Percentiles rank a stretch among this genome's conserved stretches.
Evolutionary conservation across 2,888 invertebrate genomes (phyloP).

Genomic region (Cephus pulcher): DNA sequence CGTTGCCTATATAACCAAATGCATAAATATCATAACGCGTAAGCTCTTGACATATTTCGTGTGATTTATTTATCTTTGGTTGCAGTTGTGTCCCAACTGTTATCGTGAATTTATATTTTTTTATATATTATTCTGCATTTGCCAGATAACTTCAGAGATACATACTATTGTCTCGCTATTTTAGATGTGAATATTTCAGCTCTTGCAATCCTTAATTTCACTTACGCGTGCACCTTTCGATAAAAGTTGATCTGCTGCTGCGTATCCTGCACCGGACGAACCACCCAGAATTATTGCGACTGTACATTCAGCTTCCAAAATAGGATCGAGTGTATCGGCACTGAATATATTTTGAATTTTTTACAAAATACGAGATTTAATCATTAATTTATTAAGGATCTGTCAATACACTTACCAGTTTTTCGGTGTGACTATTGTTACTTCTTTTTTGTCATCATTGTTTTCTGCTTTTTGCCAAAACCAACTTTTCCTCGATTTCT

Average conservation of each 20-base stretch:
- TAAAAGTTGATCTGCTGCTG: conserved; percentile 66
- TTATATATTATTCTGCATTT: no score
- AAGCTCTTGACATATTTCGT: no score
- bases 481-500: no score
- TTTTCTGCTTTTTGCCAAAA: no score
- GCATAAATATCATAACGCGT: background rate
- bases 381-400: background rate
- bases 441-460: no score
- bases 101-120: no score
- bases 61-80: no score
- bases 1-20: conserved; percentile 40
- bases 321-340: conserved; percentile 7
- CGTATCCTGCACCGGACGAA: conserved; percentile 65
- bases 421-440: conserved; percentile 22
- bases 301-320: conserved; percentile 54
- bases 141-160: no score
- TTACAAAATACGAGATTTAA: no score
- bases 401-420: conserved; percentile 25
- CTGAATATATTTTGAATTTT: background rate
- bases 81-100: no score
- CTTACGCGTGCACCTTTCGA: conserved; percentile 61
- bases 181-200: no score
- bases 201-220: background rate
- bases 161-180: no score
- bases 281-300: conserved; percentile 68